These are phyloP conservation scores for Leucoptera coffeella DNA, from an alignment of 2,888 invertebrate genomes.

Conservation along the genomic window DNA sequence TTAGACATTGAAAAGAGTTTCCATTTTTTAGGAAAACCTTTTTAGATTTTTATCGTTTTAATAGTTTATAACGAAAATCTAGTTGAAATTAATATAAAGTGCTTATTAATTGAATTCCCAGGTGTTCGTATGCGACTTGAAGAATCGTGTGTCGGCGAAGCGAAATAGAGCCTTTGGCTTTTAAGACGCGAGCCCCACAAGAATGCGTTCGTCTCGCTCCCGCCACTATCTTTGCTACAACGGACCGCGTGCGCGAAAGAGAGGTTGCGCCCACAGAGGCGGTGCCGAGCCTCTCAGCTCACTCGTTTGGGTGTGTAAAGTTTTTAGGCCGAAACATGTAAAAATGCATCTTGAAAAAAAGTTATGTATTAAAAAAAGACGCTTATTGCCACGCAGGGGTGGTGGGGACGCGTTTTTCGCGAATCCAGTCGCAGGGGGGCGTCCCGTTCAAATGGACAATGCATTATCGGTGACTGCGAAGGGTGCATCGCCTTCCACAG, in stretches of 20 bases:
- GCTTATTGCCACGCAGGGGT: slow-evolving; percentile 43
- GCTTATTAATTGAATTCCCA: too few relatives aligned
- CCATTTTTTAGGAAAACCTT: too few relatives aligned
- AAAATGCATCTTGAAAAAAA: slow-evolving; percentile 56
- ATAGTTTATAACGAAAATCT: too few relatives aligned
- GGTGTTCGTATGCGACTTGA: slow-evolving; percentile 11
- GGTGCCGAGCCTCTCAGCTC: slow-evolving; percentile 32
- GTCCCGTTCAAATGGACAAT: slow-evolving; percentile 44
- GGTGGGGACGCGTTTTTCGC: slow-evolving; percentile 47
- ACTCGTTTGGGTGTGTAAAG: slow-evolving; percentile 47
- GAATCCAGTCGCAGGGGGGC: slow-evolving; percentile 48
- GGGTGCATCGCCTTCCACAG: slow-evolving; percentile 29
- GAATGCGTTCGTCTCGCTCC: slow-evolving; percentile 31
- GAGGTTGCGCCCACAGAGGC: slow-evolving; percentile 35
- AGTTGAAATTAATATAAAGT: too few relatives aligned
- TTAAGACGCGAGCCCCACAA: slow-evolving; percentile 33
- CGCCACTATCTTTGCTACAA: slow-evolving; percentile 38
- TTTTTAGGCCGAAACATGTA: slow-evolving; percentile 53
- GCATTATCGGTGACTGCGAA: slow-evolving; percentile 27
- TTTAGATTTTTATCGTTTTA: too few relatives aligned
- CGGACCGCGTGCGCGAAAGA: slow-evolving; percentile 20
- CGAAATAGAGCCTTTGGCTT: slow-evolving; percentile 45
- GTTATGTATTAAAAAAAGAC: slow-evolving; percentile 55
- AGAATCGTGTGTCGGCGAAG: slow-evolving; percentile 32
- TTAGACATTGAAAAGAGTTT: too few relatives aligned